Conservation (phyloP, 2,113 vertebrate species). For the Danionella cerebrum region DNA sequence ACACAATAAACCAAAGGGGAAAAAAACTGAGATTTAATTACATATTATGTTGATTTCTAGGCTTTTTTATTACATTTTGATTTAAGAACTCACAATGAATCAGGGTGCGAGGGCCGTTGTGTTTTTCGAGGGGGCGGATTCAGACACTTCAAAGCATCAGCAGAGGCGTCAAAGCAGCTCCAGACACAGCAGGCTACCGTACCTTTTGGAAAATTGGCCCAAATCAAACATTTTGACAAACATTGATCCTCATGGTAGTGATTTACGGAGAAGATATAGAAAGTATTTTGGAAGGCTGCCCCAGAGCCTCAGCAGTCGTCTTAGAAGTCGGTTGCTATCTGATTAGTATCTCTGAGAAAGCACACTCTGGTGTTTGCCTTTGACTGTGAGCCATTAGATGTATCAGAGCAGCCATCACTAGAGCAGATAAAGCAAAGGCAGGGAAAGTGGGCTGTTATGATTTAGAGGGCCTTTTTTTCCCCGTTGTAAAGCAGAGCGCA, state of each 20-base stretch:
- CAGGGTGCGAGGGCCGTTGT: background rate
- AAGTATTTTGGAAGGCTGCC: constrained; percentile 23
- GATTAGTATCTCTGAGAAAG: constrained; percentile 9
- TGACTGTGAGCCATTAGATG: constrained; percentile 24
- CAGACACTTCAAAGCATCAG: background rate
- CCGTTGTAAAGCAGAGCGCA: background rate
- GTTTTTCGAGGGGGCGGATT: background rate
- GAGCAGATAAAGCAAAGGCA: constrained; percentile 14
- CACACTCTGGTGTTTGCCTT: constrained; percentile 1
- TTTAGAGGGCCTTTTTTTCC: background rate
- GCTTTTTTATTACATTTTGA: background rate
- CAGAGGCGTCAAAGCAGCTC: background rate
- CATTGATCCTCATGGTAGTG: background rate
- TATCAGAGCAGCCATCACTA: constrained; percentile 1
- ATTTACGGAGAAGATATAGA: constrained; percentile 13
- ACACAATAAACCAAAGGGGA: background rate
- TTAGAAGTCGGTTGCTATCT: background rate
- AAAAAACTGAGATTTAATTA: background rate
- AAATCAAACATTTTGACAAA: constrained; percentile 15
- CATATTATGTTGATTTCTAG: background rate
- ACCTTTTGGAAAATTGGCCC: background rate
- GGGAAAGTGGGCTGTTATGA: background rate
- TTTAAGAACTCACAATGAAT: background rate
- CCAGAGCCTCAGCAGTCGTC: background rate
- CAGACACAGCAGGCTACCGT: background rate